Base-by-base conservation (phyloP, 2,888 invertebrate species). In the Platycheirus albimanus region DNA sequence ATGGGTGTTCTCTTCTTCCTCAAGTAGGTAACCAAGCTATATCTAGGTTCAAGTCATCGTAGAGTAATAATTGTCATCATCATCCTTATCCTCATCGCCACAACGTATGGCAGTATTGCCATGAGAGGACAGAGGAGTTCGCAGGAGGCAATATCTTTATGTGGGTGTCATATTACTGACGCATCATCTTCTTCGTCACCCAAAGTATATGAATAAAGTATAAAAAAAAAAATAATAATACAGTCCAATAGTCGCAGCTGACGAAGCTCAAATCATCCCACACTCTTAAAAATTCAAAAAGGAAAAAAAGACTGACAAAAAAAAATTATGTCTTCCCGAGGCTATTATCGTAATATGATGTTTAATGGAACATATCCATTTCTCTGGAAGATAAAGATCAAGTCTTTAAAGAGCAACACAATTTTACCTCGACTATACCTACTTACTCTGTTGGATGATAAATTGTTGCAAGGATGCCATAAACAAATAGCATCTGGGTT, bases 361-460 rank as follows among this genome's bases (percentile, higher is more conserved):
- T 76, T 81, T 76, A 81, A 81, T 76, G 80, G 76, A 81, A 76
- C 80, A 76, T 71, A 81, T 76, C 71, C 76, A 71, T 49, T 17
- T 71, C 70, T 43, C 33, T 28, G 15, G 7, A 8, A 28, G 61
- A 43, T 63, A 41, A 41, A 47, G 43, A 63, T 63, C 74, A 71
- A 66, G 64, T 56, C 47, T 43, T 36, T 51, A 8, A 54, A 36
- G 43, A 36, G n/a, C 8, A 2, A 17, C 15, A 15, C 1, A 43
- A 4, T 4, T 6, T 24, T 24, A 24, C 24, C 24, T 24, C 24
- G 3, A n/a, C n/a, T n/a, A n/a, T n/a, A n/a, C n/a, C n/a, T n/a
- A n/a, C 6, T n/a, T 58, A 19, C 41, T 41, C 28, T 58, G 38
- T 58, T 70, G 47, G 58, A 66, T 76, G 66, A 76, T 81, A 81